A percentile compares a stretch with the other conserved stretches of the same genome.
Evolutionary conservation across 2,888 invertebrate species (phyloP).

Genomic region (Acleris cristana): DNA sequence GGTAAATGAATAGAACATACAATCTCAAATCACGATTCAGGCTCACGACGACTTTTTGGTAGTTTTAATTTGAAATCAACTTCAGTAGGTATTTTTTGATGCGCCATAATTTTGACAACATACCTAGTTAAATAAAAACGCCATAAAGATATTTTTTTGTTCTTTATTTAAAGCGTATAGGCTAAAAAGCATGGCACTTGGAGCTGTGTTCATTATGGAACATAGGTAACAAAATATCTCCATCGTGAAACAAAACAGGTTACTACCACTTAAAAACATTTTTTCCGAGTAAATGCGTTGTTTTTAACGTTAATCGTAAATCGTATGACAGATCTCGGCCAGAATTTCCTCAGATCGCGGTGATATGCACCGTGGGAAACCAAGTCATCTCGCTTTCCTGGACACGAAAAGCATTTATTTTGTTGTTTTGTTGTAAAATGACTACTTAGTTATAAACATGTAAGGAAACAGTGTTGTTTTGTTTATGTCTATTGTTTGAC

Average conservation of each 20-base stretch:
- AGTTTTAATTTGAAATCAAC: no score
- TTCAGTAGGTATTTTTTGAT: no score
- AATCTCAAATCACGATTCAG: no score
- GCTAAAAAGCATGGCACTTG: no score
- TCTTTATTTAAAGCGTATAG: no score
- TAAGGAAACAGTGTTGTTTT: background rate
- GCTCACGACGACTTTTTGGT: no score
- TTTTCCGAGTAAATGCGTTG: conserved; percentile 13
- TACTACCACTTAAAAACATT: background rate
- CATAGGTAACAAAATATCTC: background rate
- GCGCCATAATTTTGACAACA: no score
- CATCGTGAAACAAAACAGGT: background rate
- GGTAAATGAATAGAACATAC: no score
- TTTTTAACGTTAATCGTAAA: conserved; percentile 24
- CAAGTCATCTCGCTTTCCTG: conserved; percentile 25
- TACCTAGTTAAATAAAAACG: no score
- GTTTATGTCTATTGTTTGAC: background rate
- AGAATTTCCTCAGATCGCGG: conserved; percentile 23
- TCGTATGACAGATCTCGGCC: conserved; percentile 21
- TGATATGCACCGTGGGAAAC: conserved; percentile 32
- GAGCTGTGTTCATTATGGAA: no score
- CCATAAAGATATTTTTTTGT: no score
- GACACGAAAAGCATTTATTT: conserved; percentile 29
- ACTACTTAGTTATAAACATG: background rate
- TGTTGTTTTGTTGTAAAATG: conserved; percentile 6